phyloP scores from a whole-genome alignment of 2,797 vertebrate genomes.

The Chromis chromis region DNA sequence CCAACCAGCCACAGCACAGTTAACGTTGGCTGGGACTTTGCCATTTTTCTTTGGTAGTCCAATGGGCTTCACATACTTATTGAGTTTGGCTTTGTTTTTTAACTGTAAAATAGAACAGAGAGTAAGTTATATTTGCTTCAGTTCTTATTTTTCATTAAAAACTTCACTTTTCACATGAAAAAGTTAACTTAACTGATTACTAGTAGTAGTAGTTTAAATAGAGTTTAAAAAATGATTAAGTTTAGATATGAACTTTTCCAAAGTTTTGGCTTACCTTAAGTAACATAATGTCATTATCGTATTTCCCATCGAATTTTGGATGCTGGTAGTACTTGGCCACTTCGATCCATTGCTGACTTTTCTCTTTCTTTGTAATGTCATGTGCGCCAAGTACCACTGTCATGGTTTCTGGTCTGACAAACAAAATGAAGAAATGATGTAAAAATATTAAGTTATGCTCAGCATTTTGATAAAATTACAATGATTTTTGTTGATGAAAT shows the following conservation, averaged over 20 bases:
- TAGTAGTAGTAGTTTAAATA: background rate
- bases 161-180: background rate
- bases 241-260: background rate
- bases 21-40: slow-evolving; percentile 14
- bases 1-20: slow-evolving; percentile 80
- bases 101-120: slow-evolving; percentile 65
- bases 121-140: background rate
- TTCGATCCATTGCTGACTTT: slow-evolving; percentile 68
- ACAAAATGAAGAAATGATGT: background rate
- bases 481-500: no score
- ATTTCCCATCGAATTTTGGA: background rate
- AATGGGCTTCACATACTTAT: slow-evolving; percentile 57
- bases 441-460: background rate
- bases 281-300: slow-evolving; percentile 77
- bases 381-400: slow-evolving; percentile 80
- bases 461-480: no score
- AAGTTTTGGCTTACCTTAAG: slow-evolving; percentile 71
- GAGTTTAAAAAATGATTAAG: no score
- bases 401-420: fast-evolving
- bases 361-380: slow-evolving; percentile 59
- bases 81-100: slow-evolving; percentile 60
- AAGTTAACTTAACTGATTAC: background rate
- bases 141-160: background rate
- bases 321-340: slow-evolving; percentile 57
- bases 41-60: slow-evolving; percentile 53